Evolutionary conservation across 2,797 vertebrate genomes (phyloP).

Genomic region (Mormyrops boulengeri): DNA sequence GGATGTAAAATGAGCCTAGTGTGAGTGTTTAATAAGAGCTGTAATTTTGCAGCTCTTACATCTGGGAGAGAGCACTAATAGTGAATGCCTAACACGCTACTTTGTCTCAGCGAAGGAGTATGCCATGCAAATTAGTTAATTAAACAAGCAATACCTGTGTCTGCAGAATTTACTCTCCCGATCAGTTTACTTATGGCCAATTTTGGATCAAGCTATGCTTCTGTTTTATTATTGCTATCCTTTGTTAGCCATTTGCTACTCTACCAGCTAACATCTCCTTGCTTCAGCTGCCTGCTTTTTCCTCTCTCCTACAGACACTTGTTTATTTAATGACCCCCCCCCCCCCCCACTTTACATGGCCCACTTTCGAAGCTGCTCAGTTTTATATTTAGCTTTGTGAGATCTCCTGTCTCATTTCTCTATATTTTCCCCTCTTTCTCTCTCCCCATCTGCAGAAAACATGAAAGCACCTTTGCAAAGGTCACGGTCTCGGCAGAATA

Average conservation of each 20-base stretch:
- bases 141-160: constrained; percentile 13
- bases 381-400: constrained; percentile 24
- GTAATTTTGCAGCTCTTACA: neutral
- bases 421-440: constrained; percentile 19
- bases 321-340: constrained; percentile 35
- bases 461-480: constrained; percentile 78
- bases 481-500: constrained; percentile 72
- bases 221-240: constrained; percentile 25
- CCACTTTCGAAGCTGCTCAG: constrained; percentile 18
- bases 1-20: constrained; percentile 28
- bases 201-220: constrained; percentile 2
- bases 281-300: constrained; percentile 20
- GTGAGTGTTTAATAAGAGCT: constrained; percentile 29
- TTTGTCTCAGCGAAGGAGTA: constrained; percentile 7
- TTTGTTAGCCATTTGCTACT: constrained; percentile 28
- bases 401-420: constrained; percentile 27
- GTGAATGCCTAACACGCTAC: neutral
- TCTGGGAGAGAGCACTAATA: neutral
- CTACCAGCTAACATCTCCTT: constrained; percentile 31
- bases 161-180: constrained; percentile 13
- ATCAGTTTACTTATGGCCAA: constrained; percentile 31
- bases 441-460: constrained; percentile 73
- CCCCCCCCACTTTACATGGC: constrained; percentile 6
- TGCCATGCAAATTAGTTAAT: constrained; percentile 19
- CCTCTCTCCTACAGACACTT: constrained; percentile 18